These are phyloP conservation scores for Masnerella sp. DNA, from an alignment of 2,888 invertebrate genomes.

Conservation along the genomic window DNA sequence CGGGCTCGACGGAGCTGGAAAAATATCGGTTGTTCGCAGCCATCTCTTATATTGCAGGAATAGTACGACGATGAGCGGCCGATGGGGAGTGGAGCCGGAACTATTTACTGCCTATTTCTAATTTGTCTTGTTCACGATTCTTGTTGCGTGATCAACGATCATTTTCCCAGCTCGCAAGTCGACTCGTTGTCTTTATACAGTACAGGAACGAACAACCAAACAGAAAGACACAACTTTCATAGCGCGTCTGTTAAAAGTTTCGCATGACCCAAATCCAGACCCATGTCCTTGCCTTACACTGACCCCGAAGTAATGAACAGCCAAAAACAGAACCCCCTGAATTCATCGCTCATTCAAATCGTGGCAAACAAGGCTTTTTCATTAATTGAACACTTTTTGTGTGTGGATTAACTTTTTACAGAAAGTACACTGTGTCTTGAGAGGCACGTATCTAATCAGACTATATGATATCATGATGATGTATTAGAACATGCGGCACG, in stretches of 20 bases:
- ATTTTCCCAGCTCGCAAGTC: slow-evolving; percentile 73
- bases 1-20: slow-evolving; percentile 67
- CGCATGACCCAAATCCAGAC: slow-evolving; percentile 45
- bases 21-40: slow-evolving; percentile 75
- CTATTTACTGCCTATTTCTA: slow-evolving; percentile 64
- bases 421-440: slow-evolving; percentile 74
- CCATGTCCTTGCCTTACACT: slow-evolving; percentile 34
- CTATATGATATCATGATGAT: slow-evolving; percentile 77
- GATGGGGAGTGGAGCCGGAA: slow-evolving; percentile 61
- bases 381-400: slow-evolving; percentile 72
- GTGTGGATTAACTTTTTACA: slow-evolving; percentile 78
- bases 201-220: slow-evolving; percentile 10
- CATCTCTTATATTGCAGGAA: slow-evolving; percentile 71
- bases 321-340: slow-evolving; percentile 42
- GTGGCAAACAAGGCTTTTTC: slow-evolving; percentile 61
- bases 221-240: slow-evolving; percentile 22
- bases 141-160: slow-evolving; percentile 74
- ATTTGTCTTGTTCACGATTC: slow-evolving; percentile 57
- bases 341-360: slow-evolving; percentile 56
- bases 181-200: slow-evolving; percentile 24
- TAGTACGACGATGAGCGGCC: slow-evolving; percentile 62
- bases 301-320: slow-evolving; percentile 15
- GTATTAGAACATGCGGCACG: slow-evolving; percentile 76
- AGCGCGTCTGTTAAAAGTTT: slow-evolving; percentile 25
- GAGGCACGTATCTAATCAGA: slow-evolving; percentile 74